Percentiles rank a stretch among this genome's conserved stretches.
Conservation (phyloP, 2,113 vertebrate species). For the Aplodontia rufa region DNA sequence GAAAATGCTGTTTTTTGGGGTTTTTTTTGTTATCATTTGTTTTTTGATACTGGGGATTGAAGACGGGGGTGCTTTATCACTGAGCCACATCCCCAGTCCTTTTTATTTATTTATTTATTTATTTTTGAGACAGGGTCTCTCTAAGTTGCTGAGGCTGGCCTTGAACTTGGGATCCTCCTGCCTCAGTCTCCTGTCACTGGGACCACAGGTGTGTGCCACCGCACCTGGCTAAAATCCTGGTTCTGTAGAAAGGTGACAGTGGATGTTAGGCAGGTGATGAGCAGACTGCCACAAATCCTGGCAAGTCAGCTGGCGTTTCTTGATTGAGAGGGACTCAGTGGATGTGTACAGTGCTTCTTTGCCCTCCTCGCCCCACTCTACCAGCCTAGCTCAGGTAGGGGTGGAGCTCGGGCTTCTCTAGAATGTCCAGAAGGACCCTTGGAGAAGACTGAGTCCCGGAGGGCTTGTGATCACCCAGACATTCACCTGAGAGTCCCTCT, state of each 20-base stretch:
- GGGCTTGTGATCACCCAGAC: not conserved
- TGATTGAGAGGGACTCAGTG: not conserved
- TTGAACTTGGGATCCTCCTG: no score
- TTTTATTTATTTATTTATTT: no score
- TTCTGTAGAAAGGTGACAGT: not conserved
- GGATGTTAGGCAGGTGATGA: not conserved
- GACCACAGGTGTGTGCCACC: no score
- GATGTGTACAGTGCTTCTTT: not conserved
- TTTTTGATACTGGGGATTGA: no score
- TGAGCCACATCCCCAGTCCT: no score
- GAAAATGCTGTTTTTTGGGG: not conserved
- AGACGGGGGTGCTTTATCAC: no score
- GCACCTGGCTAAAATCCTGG: no score
- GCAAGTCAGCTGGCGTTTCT: not conserved
- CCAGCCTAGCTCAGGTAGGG: not conserved
- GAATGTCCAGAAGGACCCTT: not conserved
- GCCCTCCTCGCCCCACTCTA: rapidly evolving
- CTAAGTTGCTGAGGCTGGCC: no score
- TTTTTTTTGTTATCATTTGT: no score
- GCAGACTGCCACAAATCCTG: not conserved
- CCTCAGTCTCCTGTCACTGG: no score
- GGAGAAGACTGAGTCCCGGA: not conserved
- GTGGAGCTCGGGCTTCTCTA: not conserved
- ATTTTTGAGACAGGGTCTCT: no score
- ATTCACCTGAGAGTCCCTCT: not conserved